Evolutionary conservation across 2,797 vertebrate genomes (phyloP), one percentile per base, ranked within the genome.

Genomic region (Gobionotothen gibberifrons): DNA sequence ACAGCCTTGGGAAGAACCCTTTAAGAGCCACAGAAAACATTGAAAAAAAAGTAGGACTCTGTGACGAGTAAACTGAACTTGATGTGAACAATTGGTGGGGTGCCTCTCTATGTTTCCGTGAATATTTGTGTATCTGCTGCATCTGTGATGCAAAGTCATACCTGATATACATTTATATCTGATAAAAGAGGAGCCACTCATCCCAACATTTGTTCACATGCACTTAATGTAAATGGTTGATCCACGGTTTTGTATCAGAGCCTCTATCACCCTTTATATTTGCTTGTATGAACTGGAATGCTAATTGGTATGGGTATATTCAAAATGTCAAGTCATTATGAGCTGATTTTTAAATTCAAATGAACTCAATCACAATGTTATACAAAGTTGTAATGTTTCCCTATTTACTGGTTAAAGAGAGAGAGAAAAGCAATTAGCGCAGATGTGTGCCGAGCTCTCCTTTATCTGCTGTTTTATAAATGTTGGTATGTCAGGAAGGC

Each of bases 401-500:
- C 0, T 3, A 72, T 82, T 83, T 53, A 26, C 26, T 13, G 22
- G 42, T 74, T 43, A 83, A 73, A 70, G 19, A 32, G 36, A 61
- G 58, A 61, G 60, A 73, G n/a, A 74, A 59, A 56, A 47, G 22
- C 5, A 80, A 69, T 11, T 71, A 65, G 4, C 2, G 47, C 62
- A 7, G 4, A 42, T 39, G 15, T 60, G 49, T 51, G 32, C 32
- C 9, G 0, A 68, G 36, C 79, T 72, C 66, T 76, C 32, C 79
- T 83, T 80, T 81, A 71, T 84, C 63, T 68, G 3, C 32, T 29
- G 29, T 64, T 39, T 74, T 76, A 72, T n/a, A 60, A 77, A 70
- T 68, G 32, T 51, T 79, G 82, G 84, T 66, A 79, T 85, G 72
- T 80, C 51, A 43, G 46, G n/a, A 71, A 85, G 78, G 72, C 56